Evolutionary conservation across 2,888 invertebrate species (phyloP), one percentile per base, ranked within the genome.

Genomic region (Tenthredo notha): DNA sequence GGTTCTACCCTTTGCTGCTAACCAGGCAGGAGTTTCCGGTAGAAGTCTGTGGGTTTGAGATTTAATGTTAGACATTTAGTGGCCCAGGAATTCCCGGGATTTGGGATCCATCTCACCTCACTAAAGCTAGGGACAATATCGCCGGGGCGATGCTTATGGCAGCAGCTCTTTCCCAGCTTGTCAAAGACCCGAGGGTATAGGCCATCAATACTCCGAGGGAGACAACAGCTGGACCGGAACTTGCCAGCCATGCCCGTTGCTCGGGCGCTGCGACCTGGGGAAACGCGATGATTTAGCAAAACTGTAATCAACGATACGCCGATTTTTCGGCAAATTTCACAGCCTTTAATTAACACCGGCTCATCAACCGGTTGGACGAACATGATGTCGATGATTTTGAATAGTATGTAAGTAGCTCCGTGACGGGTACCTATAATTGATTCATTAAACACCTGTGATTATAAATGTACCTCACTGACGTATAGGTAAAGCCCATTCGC

Each of bases 171-270:
- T 96, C 94, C 96, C 96, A 97, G 85, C 95, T 95, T 10, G 96
- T 93, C 89, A 96, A 94, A 15, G 96, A 96, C 33, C 97, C 97
- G 12, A 96, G 90, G 0, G 95, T 95, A 93, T 97, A 97, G 2
- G 96, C 95, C 82, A 96, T 93, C 85, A 97, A 95, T 85, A 97
- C 96, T 0, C 97, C 97, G 2, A 96, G 95, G 0, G 96, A 96
- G 33, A 96, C 96, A 86, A 96, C 93, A 0, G 96, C 95, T 0
- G 97, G 96, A 0, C 96, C 96, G 33, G 96, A 91, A 0, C 96
- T 96, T 87, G 96, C 96, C 10, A 97, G 94, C 84, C 96, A 95
- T 1, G 96, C 96, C 84, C 97, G 94, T 88, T 96, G 95, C 88
- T 95, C 94, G 0, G 96, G 95, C 0, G 96, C 95, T 3, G 96